Percentiles rank a stretch among this genome's conserved stretches.
These are phyloP conservation scores for Gryon sp. DNA, from an alignment of 1,140 invertebrate species.

Conservation along the genomic window DNA sequence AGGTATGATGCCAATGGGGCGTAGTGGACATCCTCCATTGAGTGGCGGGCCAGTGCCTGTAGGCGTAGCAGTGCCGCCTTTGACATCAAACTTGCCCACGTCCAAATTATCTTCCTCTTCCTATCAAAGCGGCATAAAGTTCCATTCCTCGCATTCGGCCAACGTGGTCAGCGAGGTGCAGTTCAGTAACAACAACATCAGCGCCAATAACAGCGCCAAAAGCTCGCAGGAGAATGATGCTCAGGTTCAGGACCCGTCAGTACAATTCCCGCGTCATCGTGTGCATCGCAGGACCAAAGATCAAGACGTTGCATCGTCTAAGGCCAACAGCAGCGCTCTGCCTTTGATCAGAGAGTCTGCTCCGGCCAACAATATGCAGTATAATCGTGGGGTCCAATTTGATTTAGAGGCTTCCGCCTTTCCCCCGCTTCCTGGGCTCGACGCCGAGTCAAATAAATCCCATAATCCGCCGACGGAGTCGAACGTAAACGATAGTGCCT, in stretches of 20 bases:
- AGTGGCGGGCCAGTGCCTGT: slow-evolving; percentile 64
- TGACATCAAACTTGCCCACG: slow-evolving; percentile 71
- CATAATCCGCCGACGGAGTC: slow-evolving; percentile 69
- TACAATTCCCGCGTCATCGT: slow-evolving; percentile 76
- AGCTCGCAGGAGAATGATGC: slow-evolving; percentile 69
- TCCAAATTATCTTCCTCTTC: slow-evolving; percentile 74
- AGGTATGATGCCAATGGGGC: slow-evolving; percentile 73
- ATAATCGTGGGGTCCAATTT: slow-evolving; percentile 83
- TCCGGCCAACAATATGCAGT: slow-evolving; percentile 68
- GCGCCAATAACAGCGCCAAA: slow-evolving; percentile 68
- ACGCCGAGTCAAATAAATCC: slow-evolving; percentile 71
- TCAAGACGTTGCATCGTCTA: slow-evolving; percentile 71
- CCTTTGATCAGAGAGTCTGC: slow-evolving; percentile 72
- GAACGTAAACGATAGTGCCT: slow-evolving; percentile 66
- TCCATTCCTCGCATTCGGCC: slow-evolving; percentile 73
- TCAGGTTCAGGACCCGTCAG: slow-evolving; percentile 69
- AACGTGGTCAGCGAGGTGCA: slow-evolving; percentile 58
- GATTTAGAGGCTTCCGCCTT: slow-evolving; percentile 90
- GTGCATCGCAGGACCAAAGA: slow-evolving; percentile 79
- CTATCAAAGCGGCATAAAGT: slow-evolving; percentile 77
- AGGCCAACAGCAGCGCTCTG: slow-evolving; percentile 69
- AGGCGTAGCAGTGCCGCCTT: slow-evolving; percentile 64
- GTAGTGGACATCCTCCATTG: slow-evolving; percentile 71
- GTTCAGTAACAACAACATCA: slow-evolving; percentile 51
- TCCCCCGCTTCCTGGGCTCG: slow-evolving; percentile 87